A percentile compares a stretch with the other conserved stretches of the same genome.
Conservation (phyloP, 1,140 invertebrate species). For the Stegodyphus dumicola region DNA sequence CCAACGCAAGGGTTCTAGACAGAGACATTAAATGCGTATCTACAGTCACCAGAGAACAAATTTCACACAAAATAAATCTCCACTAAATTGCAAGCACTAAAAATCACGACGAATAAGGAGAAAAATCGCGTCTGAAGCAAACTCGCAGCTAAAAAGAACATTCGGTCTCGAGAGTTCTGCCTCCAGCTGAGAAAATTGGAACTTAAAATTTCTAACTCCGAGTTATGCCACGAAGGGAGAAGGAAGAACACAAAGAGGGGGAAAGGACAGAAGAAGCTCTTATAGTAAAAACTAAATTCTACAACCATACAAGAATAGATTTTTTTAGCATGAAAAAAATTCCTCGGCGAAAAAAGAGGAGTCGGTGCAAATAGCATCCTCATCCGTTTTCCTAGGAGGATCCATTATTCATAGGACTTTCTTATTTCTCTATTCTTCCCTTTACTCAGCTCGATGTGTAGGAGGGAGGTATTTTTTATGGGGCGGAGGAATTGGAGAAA, state of each 20-base stretch:
- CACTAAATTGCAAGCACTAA: too few relatives aligned
- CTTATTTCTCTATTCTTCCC: conserved; percentile 19
- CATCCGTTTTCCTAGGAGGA: conserved; percentile 34
- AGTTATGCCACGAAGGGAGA: conserved; percentile 7
- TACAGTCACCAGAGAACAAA: too few relatives aligned
- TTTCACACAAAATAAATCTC: too few relatives aligned
- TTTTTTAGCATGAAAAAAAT: not conserved
- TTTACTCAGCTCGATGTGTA: not conserved
- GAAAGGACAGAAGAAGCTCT: conserved; percentile 6
- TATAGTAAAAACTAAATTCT: conserved; percentile 53
- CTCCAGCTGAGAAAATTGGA: conserved; percentile 39
- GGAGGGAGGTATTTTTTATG: conserved; percentile 15
- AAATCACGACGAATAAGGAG: too few relatives aligned
- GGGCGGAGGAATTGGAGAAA: conserved; percentile 17
- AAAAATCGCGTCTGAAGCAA: too few relatives aligned
- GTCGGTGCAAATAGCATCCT: conserved; percentile 47
- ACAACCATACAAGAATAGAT: conserved; percentile 30
- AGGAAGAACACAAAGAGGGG: not conserved
- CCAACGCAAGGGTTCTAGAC: too few relatives aligned
- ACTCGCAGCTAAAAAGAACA: not conserved
- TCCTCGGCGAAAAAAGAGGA: not conserved
- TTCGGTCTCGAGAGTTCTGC: too few relatives aligned
- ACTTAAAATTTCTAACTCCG: conserved; percentile 48
- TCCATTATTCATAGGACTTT: conserved; percentile 55
- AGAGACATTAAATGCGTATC: too few relatives aligned